Evolutionary conservation across 2,113 vertebrate genomes (phyloP), one percentile per base, ranked within the genome.

Genomic region (Xenopus laevis): DNA sequence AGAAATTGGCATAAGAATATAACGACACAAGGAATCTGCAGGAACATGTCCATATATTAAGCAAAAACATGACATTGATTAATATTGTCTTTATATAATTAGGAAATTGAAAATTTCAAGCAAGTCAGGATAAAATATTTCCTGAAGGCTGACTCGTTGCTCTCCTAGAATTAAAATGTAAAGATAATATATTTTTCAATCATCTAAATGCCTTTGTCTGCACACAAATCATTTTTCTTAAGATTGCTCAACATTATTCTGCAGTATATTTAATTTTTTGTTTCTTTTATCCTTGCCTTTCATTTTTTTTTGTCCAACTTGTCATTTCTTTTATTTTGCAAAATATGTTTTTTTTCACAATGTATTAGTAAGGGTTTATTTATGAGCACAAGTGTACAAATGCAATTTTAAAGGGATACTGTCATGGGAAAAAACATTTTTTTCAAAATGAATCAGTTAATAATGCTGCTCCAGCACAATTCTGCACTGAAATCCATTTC

Each of bases 101-200:
- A 60, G 58, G 21, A 21, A 60, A 60, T 60, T 60, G 58, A 60
- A 60, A 60, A 10, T 27, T 60, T 13, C 58, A 60, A 10, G 20
- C 58, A 10, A 60, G 58, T 60, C 58, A 60, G 58, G 13, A 60
- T 23, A 13, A 27, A 13, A 60, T 60, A 60, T 23, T 60, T 27
- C 18, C 58, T 13, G 21, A 60, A 60, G 21, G 58, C 18, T 23
- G 58, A 23, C 10, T 23, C 10, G 10, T 60, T 27, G 21, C 11
- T 27, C 58, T 60, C 58, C 58, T 60, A 60, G 58, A 60, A 60
- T 23, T 23, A 60, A 27, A 60, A 60, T 23, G 33, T 40, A 40
- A 21, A 60, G 10, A 60, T 60, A 18, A 60, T 60, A 60, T 60
- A 60, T 60, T 60, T 60, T 60, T 16, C 58, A 60, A 60, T 60